A percentile compares a stretch with the other conserved stretches of the same genome.
phyloP scores from a whole-genome alignment of 1,140 invertebrate genomes.

The Ditylenchus dipsaci region DNA sequence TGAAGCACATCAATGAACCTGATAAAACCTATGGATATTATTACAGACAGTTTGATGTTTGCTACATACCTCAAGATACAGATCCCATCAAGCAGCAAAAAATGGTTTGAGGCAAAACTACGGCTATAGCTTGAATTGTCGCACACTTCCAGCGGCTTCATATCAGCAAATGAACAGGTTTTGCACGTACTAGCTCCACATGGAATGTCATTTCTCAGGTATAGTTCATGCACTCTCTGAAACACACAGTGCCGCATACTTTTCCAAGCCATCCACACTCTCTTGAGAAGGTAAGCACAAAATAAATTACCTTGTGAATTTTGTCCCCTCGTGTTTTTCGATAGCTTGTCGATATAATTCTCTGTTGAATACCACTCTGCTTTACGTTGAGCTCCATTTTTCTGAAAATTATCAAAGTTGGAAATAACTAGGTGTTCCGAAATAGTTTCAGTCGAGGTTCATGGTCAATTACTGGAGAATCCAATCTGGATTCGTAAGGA shows the following conservation, averaged over 20 bases:
- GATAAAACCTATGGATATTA: conserved; percentile 2
- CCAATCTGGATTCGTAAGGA: no score
- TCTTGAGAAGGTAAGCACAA: no score
- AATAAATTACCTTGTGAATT: conserved; percentile 22
- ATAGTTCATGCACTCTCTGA: conserved; percentile 36
- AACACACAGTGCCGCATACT: no score
- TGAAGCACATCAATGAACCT: conserved; percentile 40
- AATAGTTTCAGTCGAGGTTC: no score
- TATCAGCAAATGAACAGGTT: conserved; percentile 7
- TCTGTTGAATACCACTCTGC: conserved; percentile 13
- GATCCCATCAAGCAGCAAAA: conserved; percentile 25
- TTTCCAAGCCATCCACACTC: neutral
- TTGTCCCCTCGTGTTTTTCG: conserved; percentile 26
- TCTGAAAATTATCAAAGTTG: neutral
- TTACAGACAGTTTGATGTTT: no score
- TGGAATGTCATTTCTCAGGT: conserved; percentile 34
- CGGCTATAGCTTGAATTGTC: conserved; percentile 16
- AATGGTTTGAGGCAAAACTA: conserved; percentile 13
- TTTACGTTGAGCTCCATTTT: conserved; percentile 11
- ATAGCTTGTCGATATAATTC: conserved; percentile 16
- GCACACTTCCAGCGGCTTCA: conserved; percentile 10
- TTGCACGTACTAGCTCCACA: conserved; percentile 22
- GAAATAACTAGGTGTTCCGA: no score
- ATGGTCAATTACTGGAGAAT: no score
- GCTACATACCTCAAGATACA: neutral